phyloP scores from a whole-genome alignment of 2,797 vertebrate genomes.

The Xenops minutus region DNA sequence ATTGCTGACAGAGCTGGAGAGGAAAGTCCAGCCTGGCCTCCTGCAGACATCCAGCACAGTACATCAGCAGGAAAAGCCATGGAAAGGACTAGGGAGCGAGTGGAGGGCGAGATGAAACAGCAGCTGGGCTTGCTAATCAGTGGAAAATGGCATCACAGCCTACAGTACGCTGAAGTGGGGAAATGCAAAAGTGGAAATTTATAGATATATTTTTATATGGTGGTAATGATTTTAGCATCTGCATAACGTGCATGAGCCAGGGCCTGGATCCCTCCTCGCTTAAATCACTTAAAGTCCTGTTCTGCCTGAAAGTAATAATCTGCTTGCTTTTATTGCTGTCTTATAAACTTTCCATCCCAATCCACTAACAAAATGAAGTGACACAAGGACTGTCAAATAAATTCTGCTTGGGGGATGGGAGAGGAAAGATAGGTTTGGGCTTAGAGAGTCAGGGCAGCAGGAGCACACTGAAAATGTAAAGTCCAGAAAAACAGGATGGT shows the following conservation, averaged over 20 bases:
- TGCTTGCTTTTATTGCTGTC: conserved; percentile 41
- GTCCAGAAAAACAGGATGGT: neutral
- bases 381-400: conserved; percentile 32
- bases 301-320: conserved; percentile 52
- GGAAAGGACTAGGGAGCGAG: neutral
- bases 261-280: neutral
- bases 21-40: neutral
- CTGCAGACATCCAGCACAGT: neutral
- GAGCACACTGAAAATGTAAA: neutral
- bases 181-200: conserved; percentile 56
- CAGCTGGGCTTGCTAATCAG: neutral
- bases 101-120: neutral
- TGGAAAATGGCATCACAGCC: conserved; percentile 19
- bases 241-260: neutral
- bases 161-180: neutral
- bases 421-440: neutral
- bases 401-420: neutral
- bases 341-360: conserved; percentile 62
- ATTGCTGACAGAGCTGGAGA: neutral
- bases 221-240: conserved; percentile 64
- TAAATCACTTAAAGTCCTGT: conserved; percentile 14
- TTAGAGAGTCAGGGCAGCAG: neutral
- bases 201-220: conserved; percentile 39
- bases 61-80: neutral
- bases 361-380: conserved; percentile 39